Base-by-base conservation (phyloP, 2,888 invertebrate genomes). In the Laothoe populi region DNA sequence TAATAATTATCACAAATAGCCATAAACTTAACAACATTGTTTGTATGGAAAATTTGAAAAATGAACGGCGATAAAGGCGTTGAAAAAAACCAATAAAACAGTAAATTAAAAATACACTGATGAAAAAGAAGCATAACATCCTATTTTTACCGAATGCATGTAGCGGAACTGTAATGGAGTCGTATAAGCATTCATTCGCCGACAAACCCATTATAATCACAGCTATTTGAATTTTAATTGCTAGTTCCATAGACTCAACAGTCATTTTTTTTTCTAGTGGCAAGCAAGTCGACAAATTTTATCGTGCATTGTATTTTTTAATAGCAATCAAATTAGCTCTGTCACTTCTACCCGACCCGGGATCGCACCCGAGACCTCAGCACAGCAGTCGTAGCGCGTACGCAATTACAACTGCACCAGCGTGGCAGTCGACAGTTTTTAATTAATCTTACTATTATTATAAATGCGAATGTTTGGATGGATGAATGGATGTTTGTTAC, bases 121-220 rank as follows among this genome's bases (percentile, higher is more conserved):
- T 53, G 53, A 35, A 31, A 48, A 53, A 53, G 16, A 19, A 53
- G 26, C 49, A 53, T 53, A 19, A 53, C 53, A 53, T 31, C 35
- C 11, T 35, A 7, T n/a, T 53, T 53, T 53, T 35, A 53, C 26
- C 35, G 31, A 35, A 19, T 53, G 19, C 19, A 26, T 49, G 49
- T 53, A 31, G 31, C 31, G 19, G 19, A 53, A 35, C 31, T 11
- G 53, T 19, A 53, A 11, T 19, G 2, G 11, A 35, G 11, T n/a
- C n/a, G 23, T 24, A 10, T 31, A 49, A 16, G 16, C 8, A 31
- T 19, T 53, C 4, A 53, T 48, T 48, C 11, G 53, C 31, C 19
- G 35, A 19, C 53, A 53, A 35, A 31, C 16, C 53, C 10, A 16
- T 53, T 35, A 53, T 53, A 31, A 19, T 31, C 7, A 35, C 31